Evolutionary conservation across 2,113 vertebrate species (phyloP).

Genomic region (Crotalus tigris): DNA sequence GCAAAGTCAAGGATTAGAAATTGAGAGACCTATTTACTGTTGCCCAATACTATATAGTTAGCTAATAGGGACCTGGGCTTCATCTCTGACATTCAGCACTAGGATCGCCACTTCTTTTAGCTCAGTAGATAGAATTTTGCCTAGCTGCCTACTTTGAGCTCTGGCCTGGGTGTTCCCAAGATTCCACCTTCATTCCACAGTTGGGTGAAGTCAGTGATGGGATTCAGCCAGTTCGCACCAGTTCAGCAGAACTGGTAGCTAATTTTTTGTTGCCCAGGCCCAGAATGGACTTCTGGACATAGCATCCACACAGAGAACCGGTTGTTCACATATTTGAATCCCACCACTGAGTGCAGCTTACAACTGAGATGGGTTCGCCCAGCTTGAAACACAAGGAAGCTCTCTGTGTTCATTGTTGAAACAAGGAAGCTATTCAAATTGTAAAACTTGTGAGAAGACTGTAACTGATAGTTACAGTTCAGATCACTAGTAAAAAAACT

Average conservation of each 20-base stretch:
- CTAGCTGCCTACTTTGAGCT: background rate
- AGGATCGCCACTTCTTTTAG: background rate
- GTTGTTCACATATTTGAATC: no score
- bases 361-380: background rate
- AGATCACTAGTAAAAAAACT: slow-evolving; percentile 12
- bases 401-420: background rate
- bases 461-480: background rate
- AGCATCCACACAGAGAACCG: no score
- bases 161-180: background rate
- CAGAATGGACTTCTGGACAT: no score
- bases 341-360: background rate
- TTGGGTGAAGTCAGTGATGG: background rate
- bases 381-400: background rate
- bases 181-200: background rate
- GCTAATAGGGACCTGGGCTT: background rate
- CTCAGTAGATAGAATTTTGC: background rate
- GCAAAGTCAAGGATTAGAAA: background rate
- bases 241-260: no score
- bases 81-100: background rate
- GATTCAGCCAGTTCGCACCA: no score
- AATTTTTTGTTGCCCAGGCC: no score
- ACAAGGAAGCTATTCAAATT: background rate
- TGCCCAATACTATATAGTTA: background rate
- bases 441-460: background rate
- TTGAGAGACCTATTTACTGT: background rate